Base-by-base conservation (phyloP, 2,888 invertebrate species). In the Pachliopta kotzebuea region DNA sequence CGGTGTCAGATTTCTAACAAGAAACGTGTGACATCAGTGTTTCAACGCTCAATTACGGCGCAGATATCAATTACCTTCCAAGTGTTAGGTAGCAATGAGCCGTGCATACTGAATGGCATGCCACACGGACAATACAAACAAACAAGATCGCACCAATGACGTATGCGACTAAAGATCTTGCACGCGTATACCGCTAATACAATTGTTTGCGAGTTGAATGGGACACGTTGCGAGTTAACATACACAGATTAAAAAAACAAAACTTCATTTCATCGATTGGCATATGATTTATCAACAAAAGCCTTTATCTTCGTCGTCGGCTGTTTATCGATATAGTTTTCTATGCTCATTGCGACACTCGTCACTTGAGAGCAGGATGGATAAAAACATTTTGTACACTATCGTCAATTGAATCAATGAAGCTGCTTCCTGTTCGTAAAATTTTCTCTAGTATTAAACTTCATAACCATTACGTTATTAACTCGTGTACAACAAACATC, bases 21-120 rank as follows among this genome's bases (percentile, higher is more conserved):
- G 65, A 59, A 59, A 62, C 59, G 55, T 52, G 59, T 62, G 65
- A 66, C 65, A 62, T 59, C 58, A 62, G 55, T 54, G n/a, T 62
- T 66, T 56, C 56, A 66, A 62, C 65, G 65, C 50, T 62, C 62
- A 66, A 66, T 66, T 66, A 62, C 62, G 29, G 31, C 37, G 55
- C 56, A 55, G 62, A 62, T 66, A 66, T 66, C 65, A 62, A 66
- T 66, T 66, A 62, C 65, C 62, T 66, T 56, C 58, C 56, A 59
- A 66, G 62, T 59, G 62, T 66, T 66, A 59, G 65, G 65, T 58
- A 55, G 65, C 65, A 59, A 62, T 62, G 65, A 59, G 62, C 31
- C 65, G 59, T 55, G 63, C 59, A 58, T 56, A 58, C 61, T 55
- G 62, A 57, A 62, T 58, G 62, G 50, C 58, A 29, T 57, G 56